phyloP scores from a whole-genome alignment of 2,113 vertebrate genomes.

The Ceratotherium simum region DNA sequence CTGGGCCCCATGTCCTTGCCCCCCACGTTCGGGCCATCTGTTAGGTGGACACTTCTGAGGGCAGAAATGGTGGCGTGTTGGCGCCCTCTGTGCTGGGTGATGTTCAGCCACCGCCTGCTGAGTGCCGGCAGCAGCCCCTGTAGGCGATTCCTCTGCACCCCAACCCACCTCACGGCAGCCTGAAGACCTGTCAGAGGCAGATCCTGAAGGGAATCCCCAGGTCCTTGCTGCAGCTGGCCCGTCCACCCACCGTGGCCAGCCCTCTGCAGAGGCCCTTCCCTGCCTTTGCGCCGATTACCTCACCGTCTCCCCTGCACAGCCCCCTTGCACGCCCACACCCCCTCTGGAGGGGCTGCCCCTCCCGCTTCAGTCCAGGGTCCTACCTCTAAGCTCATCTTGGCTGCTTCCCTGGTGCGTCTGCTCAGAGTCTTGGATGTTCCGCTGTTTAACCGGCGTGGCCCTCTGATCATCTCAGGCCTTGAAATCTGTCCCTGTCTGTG shows the following conservation, averaged over 20 bases:
- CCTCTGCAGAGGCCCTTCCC: too few species aligned
- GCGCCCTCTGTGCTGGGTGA: neutral
- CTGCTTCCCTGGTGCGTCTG: neutral
- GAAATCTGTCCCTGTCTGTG: neutral
- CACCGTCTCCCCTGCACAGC: neutral
- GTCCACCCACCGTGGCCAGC: too few species aligned
- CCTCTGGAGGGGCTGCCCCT: too few species aligned
- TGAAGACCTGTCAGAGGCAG: too few species aligned
- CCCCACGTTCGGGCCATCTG: neutral
- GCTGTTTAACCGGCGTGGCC: neutral
- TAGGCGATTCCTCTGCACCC: too few species aligned
- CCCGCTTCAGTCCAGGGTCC: neutral
- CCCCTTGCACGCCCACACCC: too few species aligned
- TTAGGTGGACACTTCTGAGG: neutral
- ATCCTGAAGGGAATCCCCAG: neutral
- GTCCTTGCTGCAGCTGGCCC: neutral
- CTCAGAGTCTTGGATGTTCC: neutral
- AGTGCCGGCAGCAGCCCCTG: neutral
- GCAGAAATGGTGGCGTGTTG: neutral
- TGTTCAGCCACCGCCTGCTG: too few species aligned
- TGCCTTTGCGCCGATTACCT: too few species aligned
- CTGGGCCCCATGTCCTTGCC: neutral
- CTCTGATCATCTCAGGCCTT: neutral
- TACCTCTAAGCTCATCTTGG: rapidly evolving
- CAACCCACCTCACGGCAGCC: neutral